Evolutionary conservation across 2,888 invertebrate species (phyloP), one percentile per base, ranked within the genome.

Genomic region (Hipparchia sbordonii): DNA sequence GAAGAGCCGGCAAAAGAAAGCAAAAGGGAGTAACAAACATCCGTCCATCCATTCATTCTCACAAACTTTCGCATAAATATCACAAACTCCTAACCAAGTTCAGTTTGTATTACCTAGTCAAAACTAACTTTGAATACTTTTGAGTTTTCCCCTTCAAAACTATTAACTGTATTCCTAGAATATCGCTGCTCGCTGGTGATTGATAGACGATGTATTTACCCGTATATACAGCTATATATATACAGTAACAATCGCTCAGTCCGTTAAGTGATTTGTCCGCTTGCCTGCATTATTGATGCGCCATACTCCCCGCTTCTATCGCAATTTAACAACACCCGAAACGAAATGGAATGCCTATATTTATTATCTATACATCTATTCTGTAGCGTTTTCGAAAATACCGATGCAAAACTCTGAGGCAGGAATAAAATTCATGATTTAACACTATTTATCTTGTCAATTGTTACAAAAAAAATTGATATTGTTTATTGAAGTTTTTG

Each of bases 211-310:
- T 68, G 68, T 68, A 60, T 67, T 67, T 51, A 62, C 62, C 62
- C 23, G 23, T 65, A 65, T 33, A 51, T 33, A 33, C 46, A 59
- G 60, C 23, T 23, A 6, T 59, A 70, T 74, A 76, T 67, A 74
- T 67, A 74, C 67, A 67, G 60, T 76, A 72, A 76, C 71, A 76
- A 68, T 67, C 70, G 51, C 78, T 77, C 76, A 73, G 75, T 74
- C 80, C 85, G 84, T 84, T 89, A 88, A 90, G 90, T 89, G 91
- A 85, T 88, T 87, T 88, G 89, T 88, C 88, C 89, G 90, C 85
- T 88, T 82, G 79, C 83, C 46, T 91, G 89, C 86, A 91, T 91
- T 87, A 89, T 91, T 89, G 82, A 91, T 91, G 89, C 80, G 75
- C 73, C 57, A 10, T 33, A 70, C 59, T 74, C 71, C 76, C 74